Evolutionary conservation across 2,113 vertebrate species (phyloP).

Genomic region (Cnemophilus loriae): DNA sequence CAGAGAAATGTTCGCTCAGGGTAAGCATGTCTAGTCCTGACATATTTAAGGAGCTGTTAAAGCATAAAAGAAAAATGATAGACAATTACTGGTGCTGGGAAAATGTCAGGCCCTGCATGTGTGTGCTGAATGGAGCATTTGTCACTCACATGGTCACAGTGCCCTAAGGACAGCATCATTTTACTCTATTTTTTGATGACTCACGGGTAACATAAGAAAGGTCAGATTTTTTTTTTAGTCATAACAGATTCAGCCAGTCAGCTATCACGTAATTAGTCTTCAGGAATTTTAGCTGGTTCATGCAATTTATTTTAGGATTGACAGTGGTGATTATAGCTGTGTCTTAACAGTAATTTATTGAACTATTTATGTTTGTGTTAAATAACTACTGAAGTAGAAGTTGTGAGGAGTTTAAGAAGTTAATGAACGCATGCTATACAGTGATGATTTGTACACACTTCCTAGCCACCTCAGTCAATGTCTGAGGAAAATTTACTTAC

Average conservation of each 20-base stretch:
- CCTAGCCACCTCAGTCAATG: not conserved
- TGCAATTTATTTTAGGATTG: not conserved
- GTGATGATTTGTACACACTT: not conserved
- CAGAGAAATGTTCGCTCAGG: not conserved
- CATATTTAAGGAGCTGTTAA: not conserved
- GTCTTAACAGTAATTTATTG: conserved; percentile 1
- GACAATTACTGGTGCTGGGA: not conserved
- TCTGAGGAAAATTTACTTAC: not conserved
- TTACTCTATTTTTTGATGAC: not conserved
- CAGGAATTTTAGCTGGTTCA: not conserved
- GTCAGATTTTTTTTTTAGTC: not conserved
- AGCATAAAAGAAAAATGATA: not conserved
- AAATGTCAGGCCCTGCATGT: not conserved
- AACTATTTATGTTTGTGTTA: not conserved
- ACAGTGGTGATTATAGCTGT: not conserved
- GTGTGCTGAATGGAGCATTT: not conserved
- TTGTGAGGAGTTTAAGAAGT: not conserved
- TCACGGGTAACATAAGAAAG: not conserved
- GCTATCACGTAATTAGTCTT: not conserved
- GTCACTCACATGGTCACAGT: not conserved
- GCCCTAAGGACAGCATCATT: not conserved
- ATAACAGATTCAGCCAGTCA: not conserved
- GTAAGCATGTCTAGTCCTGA: not conserved
- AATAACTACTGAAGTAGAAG: conserved; percentile 4
- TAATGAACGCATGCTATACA: not conserved